phyloP scores from a whole-genome alignment of 2,797 vertebrate species.

The Coregonus suidteri region DNA sequence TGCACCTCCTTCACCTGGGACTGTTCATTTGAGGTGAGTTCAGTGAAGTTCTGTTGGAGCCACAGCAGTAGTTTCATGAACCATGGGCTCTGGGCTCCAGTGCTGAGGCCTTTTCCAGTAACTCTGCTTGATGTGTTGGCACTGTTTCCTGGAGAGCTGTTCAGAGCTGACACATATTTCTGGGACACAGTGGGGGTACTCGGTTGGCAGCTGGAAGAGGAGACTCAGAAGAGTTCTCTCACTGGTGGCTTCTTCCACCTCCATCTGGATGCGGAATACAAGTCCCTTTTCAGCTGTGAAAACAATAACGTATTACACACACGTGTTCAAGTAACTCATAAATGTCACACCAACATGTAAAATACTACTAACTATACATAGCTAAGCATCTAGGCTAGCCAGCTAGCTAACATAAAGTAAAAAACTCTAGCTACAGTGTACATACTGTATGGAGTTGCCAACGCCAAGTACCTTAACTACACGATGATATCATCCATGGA shows the following conservation, averaged over 20 bases:
- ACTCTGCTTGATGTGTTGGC: slow-evolving; percentile 67
- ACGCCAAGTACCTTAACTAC: too few species aligned
- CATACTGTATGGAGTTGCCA: too few species aligned
- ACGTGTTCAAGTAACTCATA: background rate
- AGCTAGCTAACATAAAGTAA: too few species aligned
- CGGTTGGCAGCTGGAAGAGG: slow-evolving; percentile 79
- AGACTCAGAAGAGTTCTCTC: slow-evolving; percentile 54
- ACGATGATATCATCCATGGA: too few species aligned
- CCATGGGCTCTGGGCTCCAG: slow-evolving; percentile 79
- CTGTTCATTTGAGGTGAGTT: slow-evolving; percentile 16
- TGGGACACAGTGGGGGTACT: slow-evolving; percentile 79
- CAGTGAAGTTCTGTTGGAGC: slow-evolving; percentile 76
- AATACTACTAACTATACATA: too few species aligned
- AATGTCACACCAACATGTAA: too few species aligned
- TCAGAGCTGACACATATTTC: slow-evolving; percentile 82
- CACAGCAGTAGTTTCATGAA: slow-evolving; percentile 80
- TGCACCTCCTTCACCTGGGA: slow-evolving; percentile 21
- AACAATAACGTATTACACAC: background rate
- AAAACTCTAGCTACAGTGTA: too few species aligned
- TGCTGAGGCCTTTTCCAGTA: slow-evolving; percentile 73
- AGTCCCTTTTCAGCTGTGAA: slow-evolving; percentile 42
- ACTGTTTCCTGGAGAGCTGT: slow-evolving; percentile 78
- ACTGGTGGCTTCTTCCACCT: slow-evolving; percentile 18
- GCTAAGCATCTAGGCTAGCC: too few species aligned
- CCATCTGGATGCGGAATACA: slow-evolving; percentile 43